Evolutionary conservation across 1,140 invertebrate species (phyloP).

Genomic region (Plodia interpunctella): DNA sequence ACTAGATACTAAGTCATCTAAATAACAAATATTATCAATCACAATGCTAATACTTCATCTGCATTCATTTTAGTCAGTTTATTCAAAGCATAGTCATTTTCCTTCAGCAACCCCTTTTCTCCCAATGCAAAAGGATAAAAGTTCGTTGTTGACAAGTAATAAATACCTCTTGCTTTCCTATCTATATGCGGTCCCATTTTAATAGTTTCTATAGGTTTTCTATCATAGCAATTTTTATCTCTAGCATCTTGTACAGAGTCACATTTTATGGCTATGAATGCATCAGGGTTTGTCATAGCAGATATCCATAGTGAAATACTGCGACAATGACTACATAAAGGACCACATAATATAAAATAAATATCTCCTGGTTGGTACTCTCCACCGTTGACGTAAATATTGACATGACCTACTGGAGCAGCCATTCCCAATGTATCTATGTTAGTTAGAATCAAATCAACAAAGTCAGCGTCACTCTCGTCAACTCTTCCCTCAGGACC

Average conservation of each 20-base stretch:
- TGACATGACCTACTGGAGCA: slow-evolving; percentile 79
- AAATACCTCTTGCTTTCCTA: slow-evolving; percentile 22
- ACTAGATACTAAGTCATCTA: too few relatives aligned
- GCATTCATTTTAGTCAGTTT: not conserved
- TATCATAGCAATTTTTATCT: slow-evolving; percentile 22
- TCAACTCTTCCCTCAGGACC: slow-evolving; percentile 50
- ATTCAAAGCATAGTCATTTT: slow-evolving; percentile 11
- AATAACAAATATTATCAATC: too few relatives aligned
- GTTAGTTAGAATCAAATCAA: slow-evolving; percentile 82
- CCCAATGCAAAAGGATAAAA: slow-evolving; percentile 23
- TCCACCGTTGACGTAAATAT: slow-evolving; percentile 83
- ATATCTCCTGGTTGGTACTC: slow-evolving; percentile 77
- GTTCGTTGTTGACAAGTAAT: slow-evolving; percentile 21
- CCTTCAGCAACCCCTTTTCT: slow-evolving; percentile 18
- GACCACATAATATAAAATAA: slow-evolving; percentile 15
- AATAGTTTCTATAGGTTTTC: slow-evolving; percentile 23
- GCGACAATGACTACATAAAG: slow-evolving; percentile 24
- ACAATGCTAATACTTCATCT: too few relatives aligned
- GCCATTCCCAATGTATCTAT: slow-evolving; percentile 82
- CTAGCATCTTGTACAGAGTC: slow-evolving; percentile 28
- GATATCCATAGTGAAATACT: slow-evolving; percentile 16
- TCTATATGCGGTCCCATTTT: slow-evolving; percentile 19
- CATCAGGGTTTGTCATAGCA: slow-evolving; percentile 15
- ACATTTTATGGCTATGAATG: slow-evolving; percentile 26
- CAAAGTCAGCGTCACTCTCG: slow-evolving; percentile 52